Evolutionary conservation across 53 echinoderm and acorn worm species (phyloP), one percentile per base, ranked within the genome.

Genomic region (Crossaster papposus): DNA sequence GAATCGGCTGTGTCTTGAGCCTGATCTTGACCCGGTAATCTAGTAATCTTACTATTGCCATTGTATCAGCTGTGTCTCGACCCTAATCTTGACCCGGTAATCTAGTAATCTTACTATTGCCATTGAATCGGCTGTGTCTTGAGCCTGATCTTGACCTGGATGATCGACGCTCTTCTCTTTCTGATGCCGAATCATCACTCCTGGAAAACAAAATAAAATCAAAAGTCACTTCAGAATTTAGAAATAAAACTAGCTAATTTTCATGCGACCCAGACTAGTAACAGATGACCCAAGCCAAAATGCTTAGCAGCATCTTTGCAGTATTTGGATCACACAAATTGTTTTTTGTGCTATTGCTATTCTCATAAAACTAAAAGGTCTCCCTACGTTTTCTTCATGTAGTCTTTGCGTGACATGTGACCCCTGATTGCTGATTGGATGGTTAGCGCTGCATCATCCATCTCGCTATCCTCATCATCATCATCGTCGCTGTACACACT

Each of bases 371-470:
- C 5, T 30, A 22, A 68, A 37, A 11, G 2, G 24, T 36, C 51
- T 20, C 79, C 51, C 4, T 23, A 89, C 89, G 53, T 76, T 89
- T 89, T 89, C 79, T 89, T 87, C 36, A 87, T 87, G 77, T 99
- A 96, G 73, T 99, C 96, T 70, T 95, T 94, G 64, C 99, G 92
- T 36, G 94, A 92, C 99, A 96, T 95, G 37, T 99, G 99, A 44
- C 99, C 99, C 44, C 96, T 88, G 74, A 93, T 92, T 14, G 99
- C 96, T 17, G 99, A 96, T 70, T 99, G 99, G 51, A 99, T 99
- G 14, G 92, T 99, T 73, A 88, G 79, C 34, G 99, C 99, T 78
- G 96, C 99, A 75, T 99, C 96, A 51, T 96, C 96, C 53, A 96
- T 82, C 24, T 92, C 99, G 70, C 92, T 93, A n/a, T 91, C 93